A percentile compares a stretch with the other conserved stretches of the same genome.
Evolutionary conservation across 2,113 vertebrate genomes (phyloP).

Genomic region (Proteles cristata): DNA sequence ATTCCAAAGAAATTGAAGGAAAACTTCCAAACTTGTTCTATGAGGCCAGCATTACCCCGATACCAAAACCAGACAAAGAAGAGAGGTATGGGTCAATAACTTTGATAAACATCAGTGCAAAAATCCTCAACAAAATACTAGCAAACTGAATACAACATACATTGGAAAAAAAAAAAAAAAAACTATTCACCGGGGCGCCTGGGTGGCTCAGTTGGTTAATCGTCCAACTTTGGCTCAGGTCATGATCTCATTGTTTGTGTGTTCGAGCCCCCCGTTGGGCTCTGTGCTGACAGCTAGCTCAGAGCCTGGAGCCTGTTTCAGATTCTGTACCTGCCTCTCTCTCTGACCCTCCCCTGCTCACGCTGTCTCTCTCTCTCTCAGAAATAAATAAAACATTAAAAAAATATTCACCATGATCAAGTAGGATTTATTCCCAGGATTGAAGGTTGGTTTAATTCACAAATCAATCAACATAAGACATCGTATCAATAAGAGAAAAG

Average conservation of each 20-base stretch:
- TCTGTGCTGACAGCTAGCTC: too few species aligned
- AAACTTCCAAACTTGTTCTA: not conserved
- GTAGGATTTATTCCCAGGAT: not conserved
- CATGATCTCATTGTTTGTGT: too few species aligned
- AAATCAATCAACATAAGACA: not conserved
- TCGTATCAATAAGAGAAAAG: not conserved
- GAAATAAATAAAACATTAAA: not conserved
- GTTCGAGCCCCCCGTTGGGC: too few species aligned
- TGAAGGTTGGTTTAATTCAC: not conserved
- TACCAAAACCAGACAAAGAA: not conserved
- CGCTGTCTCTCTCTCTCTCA: too few species aligned
- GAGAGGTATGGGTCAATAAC: not conserved
- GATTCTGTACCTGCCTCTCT: too few species aligned
- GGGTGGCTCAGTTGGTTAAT: too few species aligned
- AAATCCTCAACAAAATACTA: not conserved
- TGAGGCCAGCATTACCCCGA: not conserved
- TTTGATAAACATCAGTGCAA: not conserved
- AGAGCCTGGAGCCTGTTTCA: too few species aligned
- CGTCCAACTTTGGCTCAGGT: too few species aligned
- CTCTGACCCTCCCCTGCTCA: too few species aligned
- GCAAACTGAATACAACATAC: not conserved
- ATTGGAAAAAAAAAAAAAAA: not conserved
- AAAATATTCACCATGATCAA: not conserved
- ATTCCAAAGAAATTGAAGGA: not conserved
- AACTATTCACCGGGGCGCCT: too few species aligned